Conservation (phyloP, 1,140 invertebrate genomes). For the Ceratina japonica region DNA sequence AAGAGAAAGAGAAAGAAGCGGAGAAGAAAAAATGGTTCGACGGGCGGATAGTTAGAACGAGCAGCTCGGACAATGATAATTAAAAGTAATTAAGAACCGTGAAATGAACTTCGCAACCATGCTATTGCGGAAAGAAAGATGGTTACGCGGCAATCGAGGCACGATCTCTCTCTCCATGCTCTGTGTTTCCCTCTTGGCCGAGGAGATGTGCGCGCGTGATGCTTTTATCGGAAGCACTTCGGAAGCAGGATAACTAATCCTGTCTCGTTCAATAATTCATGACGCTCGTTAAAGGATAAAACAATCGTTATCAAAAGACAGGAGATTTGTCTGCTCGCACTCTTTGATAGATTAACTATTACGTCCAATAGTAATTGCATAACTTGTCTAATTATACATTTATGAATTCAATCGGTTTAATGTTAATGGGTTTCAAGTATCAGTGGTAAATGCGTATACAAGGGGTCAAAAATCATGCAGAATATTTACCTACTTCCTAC, state of each 20-base stretch:
- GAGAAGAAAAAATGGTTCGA: neutral
- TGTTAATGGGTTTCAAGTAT: too few species aligned
- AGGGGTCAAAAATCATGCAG: too few species aligned
- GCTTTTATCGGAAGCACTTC: neutral
- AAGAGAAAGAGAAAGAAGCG: neutral
- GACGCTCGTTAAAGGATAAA: neutral
- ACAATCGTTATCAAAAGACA: neutral
- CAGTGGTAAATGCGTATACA: too few species aligned
- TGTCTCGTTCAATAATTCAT: constrained; percentile 22
- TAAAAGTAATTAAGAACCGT: constrained; percentile 44
- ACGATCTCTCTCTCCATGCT: neutral
- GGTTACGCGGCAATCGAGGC: constrained; percentile 21
- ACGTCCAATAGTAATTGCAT: too few species aligned
- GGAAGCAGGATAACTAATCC: constrained; percentile 19
- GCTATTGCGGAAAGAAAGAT: constrained; percentile 36
- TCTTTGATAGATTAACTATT: too few species aligned
- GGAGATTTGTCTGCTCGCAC: too few species aligned
- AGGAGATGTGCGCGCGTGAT: neutral
- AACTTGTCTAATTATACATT: too few species aligned
- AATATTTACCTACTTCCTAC: too few species aligned
- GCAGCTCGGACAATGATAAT: constrained; percentile 26
- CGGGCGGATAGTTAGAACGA: neutral
- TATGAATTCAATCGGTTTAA: too few species aligned
- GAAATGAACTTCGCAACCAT: constrained; percentile 41
- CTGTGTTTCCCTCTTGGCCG: neutral